These are phyloP conservation scores for Anhinga anhinga DNA, from an alignment of 2,113 vertebrate genomes.

Conservation along the genomic window DNA sequence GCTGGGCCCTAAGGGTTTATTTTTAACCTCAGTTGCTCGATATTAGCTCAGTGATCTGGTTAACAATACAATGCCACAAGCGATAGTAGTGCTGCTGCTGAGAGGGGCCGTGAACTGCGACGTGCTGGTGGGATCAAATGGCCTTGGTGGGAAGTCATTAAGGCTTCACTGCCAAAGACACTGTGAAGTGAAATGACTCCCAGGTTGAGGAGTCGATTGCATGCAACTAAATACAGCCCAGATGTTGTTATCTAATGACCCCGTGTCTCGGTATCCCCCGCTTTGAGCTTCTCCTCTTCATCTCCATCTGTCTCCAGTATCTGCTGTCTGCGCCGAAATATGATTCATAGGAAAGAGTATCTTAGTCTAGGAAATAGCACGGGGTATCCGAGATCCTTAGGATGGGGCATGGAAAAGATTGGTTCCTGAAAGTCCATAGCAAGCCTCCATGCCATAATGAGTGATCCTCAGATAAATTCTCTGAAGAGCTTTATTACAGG, in stretches of 20 bases:
- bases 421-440: not conserved
- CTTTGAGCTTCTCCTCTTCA: not conserved
- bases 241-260: not conserved
- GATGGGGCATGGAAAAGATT: not conserved
- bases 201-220: not conserved
- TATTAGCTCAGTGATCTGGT: not conserved
- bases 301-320: not conserved
- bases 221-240: not conserved
- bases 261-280: not conserved
- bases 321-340: not conserved
- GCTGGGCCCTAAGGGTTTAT: not conserved
- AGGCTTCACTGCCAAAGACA: not conserved
- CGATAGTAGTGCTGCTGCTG: rapidly evolving
- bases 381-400: not conserved
- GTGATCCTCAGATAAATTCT: not conserved
- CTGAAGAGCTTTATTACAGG: not conserved
- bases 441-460: not conserved
- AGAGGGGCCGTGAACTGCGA: not conserved
- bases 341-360: not conserved
- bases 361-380: not conserved
- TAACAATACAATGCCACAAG: not conserved
- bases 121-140: not conserved
- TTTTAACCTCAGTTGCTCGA: not conserved
- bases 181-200: rapidly evolving
- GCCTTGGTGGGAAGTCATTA: not conserved